phyloP scores from a whole-genome alignment of 1,140 invertebrate species.

The Lasaia peninsularis region DNA sequence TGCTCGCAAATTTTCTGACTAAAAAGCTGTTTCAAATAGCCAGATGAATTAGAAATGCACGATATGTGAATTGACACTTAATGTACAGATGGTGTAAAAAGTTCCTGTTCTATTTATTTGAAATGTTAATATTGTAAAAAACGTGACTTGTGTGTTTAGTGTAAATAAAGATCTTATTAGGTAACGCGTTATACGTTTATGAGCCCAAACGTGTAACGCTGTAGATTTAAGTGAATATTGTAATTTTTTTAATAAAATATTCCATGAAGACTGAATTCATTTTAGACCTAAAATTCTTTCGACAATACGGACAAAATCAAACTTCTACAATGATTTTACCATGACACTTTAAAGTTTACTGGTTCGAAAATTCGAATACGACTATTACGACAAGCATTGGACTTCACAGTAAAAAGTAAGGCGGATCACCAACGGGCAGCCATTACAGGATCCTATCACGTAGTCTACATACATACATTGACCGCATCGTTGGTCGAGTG shows the following conservation, averaged over 20 bases:
- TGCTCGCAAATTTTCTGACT: constrained; percentile 77
- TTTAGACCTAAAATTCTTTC: constrained; percentile 2
- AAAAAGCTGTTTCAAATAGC: constrained; percentile 71
- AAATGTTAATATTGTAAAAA: constrained; percentile 27
- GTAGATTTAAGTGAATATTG: constrained; percentile 36
- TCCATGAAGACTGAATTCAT: constrained; percentile 15
- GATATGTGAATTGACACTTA: constrained; percentile 59
- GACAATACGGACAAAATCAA: too few species aligned
- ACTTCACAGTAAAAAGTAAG: too few species aligned
- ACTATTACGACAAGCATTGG: too few species aligned
- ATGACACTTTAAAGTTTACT: too few species aligned
- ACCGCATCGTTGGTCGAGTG: too few species aligned
- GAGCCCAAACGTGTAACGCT: constrained; percentile 68
- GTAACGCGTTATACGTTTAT: constrained; percentile 61
- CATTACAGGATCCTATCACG: too few species aligned
- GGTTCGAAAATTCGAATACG: too few species aligned
- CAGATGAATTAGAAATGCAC: constrained; percentile 58
- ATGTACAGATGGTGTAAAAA: constrained; percentile 46
- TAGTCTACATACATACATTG: too few species aligned
- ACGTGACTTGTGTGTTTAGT: constrained; percentile 28
- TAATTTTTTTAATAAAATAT: constrained; percentile 48
- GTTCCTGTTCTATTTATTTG: constrained; percentile 42
- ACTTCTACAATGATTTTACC: too few species aligned
- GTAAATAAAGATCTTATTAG: constrained; percentile 48
- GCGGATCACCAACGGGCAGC: too few species aligned